Evolutionary conservation across 2,113 vertebrate genomes (phyloP).

Genomic region (Percina caprodes): DNA sequence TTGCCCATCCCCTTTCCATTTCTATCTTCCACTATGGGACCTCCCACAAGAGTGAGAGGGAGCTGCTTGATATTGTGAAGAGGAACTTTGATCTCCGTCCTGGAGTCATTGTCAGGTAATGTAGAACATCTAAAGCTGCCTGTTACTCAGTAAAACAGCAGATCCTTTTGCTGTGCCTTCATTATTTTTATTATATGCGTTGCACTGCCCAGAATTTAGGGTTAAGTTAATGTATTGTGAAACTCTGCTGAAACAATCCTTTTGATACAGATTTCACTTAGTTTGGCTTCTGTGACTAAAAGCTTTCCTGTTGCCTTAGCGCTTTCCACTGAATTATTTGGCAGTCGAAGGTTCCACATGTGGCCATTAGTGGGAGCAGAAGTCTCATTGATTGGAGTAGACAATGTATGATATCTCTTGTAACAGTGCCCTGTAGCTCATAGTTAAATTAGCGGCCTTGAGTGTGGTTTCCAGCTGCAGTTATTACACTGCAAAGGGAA

Average conservation of each 20-base stretch:
- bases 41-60: conserved; percentile 93
- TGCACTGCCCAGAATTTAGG: background rate
- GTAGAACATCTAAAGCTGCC: conserved; percentile 53
- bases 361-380: background rate
- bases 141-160: conserved; percentile 5
- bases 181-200: background rate
- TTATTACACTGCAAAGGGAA: conserved; percentile 34
- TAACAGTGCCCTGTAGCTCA: conserved; percentile 3
- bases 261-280: background rate
- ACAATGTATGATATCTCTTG: background rate
- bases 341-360: background rate
- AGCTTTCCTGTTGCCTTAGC: background rate
- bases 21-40: conserved; percentile 99
- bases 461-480: conserved; percentile 60
- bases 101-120: conserved; percentile 98
- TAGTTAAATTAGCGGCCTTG: background rate
- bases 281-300: background rate
- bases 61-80: conserved; percentile 95
- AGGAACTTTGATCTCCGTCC: conserved; percentile 98
- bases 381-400: background rate
- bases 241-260: background rate
- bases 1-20: conserved; percentile 96
- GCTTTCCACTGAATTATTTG: background rate
- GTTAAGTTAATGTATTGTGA: background rate
- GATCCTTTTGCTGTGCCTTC: conserved; percentile 11